Conservation (phyloP, 2,113 vertebrate genomes). For the Tenebrosternarchus preto region DNA sequence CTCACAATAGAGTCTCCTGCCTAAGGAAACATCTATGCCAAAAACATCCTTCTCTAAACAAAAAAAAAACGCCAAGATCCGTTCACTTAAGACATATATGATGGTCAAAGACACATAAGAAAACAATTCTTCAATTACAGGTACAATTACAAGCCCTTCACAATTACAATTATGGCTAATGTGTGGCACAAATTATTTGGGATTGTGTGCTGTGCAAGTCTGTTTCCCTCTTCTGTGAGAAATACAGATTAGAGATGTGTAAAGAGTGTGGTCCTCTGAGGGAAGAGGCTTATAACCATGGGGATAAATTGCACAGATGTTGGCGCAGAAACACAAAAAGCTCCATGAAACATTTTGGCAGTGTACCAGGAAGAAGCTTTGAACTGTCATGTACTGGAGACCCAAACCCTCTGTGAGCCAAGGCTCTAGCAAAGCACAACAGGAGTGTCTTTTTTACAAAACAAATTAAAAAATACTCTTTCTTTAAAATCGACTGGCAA, state of each 20-base stretch:
- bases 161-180: not conserved
- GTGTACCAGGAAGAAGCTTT: constrained; percentile 20
- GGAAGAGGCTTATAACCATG: constrained; percentile 3
- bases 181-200: not conserved
- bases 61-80: not conserved
- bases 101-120: not conserved
- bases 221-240: not conserved
- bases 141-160: too few relatives aligned
- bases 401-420: constrained; percentile 34
- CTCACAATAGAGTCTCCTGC: not conserved
- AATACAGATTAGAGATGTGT: constrained; percentile 1
- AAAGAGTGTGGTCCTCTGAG: not conserved
- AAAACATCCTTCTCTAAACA: too few relatives aligned
- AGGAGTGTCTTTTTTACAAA: not conserved
- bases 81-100: not conserved
- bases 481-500: constrained; percentile 18
- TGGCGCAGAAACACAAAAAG: constrained; percentile 20
- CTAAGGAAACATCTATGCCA: not conserved
- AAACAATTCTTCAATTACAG: too few relatives aligned
- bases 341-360: constrained; percentile 21
- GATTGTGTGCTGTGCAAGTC: not conserved
- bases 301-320: constrained; percentile 14
- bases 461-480: too few relatives aligned
- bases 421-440: not conserved
- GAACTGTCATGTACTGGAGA: constrained; percentile 67